Percentiles rank a stretch among this genome's conserved stretches.
Evolutionary conservation across 1,140 invertebrate genomes (phyloP).

Genomic region (Drosophila lacteicornis): DNA sequence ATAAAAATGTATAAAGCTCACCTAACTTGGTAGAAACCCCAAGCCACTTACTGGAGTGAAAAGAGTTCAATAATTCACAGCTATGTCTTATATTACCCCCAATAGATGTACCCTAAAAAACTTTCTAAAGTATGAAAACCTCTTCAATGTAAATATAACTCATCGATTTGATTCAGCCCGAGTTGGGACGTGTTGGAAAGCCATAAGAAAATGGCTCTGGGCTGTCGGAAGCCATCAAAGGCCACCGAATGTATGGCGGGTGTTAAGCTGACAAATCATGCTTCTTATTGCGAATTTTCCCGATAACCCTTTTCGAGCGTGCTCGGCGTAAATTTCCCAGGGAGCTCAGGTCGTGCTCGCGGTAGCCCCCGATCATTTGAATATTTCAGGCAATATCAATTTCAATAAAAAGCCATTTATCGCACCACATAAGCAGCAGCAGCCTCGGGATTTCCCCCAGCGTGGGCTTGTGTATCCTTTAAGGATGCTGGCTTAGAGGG

Average conservation of each 20-base stretch:
- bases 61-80: conserved; percentile 15
- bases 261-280: conserved; percentile 85
- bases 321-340: conserved; percentile 44
- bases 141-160: conserved; percentile 10
- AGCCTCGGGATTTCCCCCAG: conserved; percentile 37
- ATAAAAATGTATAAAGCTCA: not conserved
- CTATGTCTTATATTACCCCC: not conserved
- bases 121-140: conserved; percentile 26
- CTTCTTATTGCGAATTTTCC: conserved; percentile 69
- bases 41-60: conserved; percentile 4
- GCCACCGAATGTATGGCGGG: conserved; percentile 49
- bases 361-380: conserved; percentile 57
- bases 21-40: not conserved
- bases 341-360: not conserved
- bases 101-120: conserved; percentile 9
- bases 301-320: conserved; percentile 53
- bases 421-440: conserved; percentile 76
- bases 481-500: conserved; percentile 38
- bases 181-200: conserved; percentile 13
- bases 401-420: conserved; percentile 85
- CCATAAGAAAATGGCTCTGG: conserved; percentile 35
- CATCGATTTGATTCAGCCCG: conserved; percentile 15
- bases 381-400: conserved; percentile 84
- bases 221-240: conserved; percentile 49
- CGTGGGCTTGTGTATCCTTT: conserved; percentile 50